Percentiles rank a stretch among this genome's conserved stretches.
Conservation (phyloP, 2,113 vertebrate genomes). For the Antennarius striatus region DNA sequence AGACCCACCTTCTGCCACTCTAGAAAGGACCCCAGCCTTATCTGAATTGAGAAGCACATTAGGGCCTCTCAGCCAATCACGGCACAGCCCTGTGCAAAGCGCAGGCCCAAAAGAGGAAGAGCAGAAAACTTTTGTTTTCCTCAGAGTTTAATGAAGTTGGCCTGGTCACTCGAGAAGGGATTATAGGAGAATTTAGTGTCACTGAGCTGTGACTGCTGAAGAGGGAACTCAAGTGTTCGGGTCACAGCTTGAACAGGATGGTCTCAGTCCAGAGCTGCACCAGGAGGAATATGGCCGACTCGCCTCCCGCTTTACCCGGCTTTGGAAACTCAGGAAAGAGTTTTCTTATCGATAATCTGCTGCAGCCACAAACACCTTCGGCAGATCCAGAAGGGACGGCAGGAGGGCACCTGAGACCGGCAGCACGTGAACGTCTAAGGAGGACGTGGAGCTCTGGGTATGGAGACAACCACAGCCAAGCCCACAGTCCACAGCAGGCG, state of each 20-base stretch:
- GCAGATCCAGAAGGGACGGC: conserved; percentile 50
- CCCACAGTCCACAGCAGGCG: conserved; percentile 53
- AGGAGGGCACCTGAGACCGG: conserved; percentile 75
- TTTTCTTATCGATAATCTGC: conserved; percentile 93
- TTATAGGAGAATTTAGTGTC: conserved; percentile 69
- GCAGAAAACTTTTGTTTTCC: conserved; percentile 77
- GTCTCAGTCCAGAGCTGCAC: conserved; percentile 76
- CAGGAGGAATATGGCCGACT: conserved; percentile 77
- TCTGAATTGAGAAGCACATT: conserved; percentile 80
- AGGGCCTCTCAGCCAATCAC: conserved; percentile 74
- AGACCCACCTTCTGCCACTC: conserved; percentile 92
- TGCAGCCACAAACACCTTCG: conserved; percentile 79
- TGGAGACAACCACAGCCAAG: conserved; percentile 38
- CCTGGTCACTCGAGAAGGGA: conserved; percentile 70
- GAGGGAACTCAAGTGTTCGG: conserved; percentile 57
- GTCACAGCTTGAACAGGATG: conserved; percentile 58
- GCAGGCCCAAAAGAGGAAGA: conserved; percentile 72
- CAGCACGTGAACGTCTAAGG: conserved; percentile 64
- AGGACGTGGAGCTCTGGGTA: conserved; percentile 80
- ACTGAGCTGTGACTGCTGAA: conserved; percentile 63
- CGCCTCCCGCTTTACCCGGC: conserved; percentile 79
- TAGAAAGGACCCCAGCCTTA: conserved; percentile 80
- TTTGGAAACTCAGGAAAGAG: conserved; percentile 90
- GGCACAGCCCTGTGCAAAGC: conserved; percentile 57
- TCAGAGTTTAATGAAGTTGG: conserved; percentile 81